phyloP scores from a whole-genome alignment of 2,888 invertebrate genomes.

The Pristionchus japonicus region DNA sequence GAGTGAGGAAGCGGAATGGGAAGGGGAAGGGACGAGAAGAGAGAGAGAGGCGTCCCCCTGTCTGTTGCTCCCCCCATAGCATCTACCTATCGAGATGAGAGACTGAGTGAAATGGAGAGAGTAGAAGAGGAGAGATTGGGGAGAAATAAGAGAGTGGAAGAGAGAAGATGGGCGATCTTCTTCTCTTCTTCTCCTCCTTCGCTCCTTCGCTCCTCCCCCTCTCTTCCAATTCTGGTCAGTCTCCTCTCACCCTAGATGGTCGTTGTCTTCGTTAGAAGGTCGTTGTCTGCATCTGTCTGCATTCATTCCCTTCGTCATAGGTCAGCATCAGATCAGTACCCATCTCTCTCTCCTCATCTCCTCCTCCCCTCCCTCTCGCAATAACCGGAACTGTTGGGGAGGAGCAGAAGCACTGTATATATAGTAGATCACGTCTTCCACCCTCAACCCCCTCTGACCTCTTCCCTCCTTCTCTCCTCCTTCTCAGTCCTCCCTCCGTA shows the following conservation, averaged over 20 bases:
- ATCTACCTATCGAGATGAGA: background rate
- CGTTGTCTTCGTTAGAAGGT: too few relatives aligned
- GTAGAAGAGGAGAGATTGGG: background rate
- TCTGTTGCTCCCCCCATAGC: conserved; percentile 7
- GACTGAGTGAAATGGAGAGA: background rate
- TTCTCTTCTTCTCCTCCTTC: background rate
- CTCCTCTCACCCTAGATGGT: background rate
- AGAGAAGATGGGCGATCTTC: background rate
- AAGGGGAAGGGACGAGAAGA: background rate
- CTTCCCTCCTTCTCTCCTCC: background rate
- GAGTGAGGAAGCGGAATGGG: conserved; percentile 5
- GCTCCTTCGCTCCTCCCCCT: background rate
- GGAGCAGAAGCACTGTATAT: background rate
- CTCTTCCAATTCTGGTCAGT: conserved; percentile 42
- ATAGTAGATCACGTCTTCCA: conserved; percentile 1
- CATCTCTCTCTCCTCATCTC: background rate
- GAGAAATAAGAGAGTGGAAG: conserved; percentile 9
- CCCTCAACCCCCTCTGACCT: background rate
- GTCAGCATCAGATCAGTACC: background rate
- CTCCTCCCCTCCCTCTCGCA: background rate
- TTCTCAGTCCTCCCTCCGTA: background rate
- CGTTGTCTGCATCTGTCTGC: background rate
- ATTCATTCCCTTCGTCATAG: background rate
- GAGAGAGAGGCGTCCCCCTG: background rate
- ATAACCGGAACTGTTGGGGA: background rate